Conservation (phyloP, 2,888 invertebrate species). For the Alloplasta piceator region DNA sequence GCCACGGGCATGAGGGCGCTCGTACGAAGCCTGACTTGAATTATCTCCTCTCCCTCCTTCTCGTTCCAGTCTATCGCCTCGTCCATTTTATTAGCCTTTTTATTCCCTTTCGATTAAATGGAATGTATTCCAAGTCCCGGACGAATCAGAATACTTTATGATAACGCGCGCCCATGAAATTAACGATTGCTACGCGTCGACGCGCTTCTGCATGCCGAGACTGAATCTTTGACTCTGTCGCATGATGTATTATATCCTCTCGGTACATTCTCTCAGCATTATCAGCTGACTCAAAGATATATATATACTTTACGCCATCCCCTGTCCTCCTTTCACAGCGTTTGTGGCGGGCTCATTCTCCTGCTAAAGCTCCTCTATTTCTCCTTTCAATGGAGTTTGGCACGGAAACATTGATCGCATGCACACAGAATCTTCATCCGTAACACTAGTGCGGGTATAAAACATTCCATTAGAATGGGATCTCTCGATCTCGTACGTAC, state of each 20-base stretch:
- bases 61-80: background rate
- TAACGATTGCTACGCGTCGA: background rate
- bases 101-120: background rate
- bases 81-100: background rate
- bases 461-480: background rate
- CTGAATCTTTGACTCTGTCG: background rate
- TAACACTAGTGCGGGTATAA: background rate
- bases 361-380: background rate
- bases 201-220: background rate
- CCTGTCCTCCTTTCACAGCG: background rate
- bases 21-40: conserved; percentile 13
- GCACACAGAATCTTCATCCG: background rate
- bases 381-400: background rate
- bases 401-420: conserved; percentile 3
- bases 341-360: background rate
- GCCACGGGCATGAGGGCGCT: conserved; percentile 4
- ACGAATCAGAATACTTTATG: background rate
- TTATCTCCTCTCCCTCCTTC: conserved; percentile 28
- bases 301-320: background rate
- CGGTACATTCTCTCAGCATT: background rate
- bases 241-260: background rate
- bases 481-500: background rate
- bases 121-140: background rate
- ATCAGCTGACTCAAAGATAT: background rate
- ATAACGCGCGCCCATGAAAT: background rate